Percentiles rank a stretch among this genome's conserved stretches.
These are phyloP conservation scores for Trachemys scripta DNA, from an alignment of 2,113 vertebrate species.

Conservation along the genomic window DNA sequence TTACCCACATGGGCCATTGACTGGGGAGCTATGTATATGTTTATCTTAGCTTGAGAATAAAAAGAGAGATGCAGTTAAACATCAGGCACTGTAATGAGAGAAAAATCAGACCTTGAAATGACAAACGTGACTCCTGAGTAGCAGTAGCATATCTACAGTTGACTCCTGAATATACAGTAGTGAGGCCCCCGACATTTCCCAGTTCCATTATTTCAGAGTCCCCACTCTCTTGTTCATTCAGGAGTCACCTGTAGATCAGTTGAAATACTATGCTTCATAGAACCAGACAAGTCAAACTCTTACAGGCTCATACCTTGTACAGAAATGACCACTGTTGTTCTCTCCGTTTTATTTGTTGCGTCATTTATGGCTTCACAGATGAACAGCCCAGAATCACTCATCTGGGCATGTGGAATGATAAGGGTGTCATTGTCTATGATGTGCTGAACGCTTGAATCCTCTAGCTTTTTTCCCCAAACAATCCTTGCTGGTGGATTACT, in stretches of 20 bases:
- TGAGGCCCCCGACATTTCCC: neutral
- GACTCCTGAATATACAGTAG: neutral
- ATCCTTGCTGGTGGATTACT: constrained; percentile 58
- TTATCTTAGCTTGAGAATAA: neutral
- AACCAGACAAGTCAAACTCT: neutral
- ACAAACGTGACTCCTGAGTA: neutral
- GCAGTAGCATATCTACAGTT: neutral
- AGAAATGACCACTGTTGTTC: constrained; percentile 32
- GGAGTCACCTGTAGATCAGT: neutral
- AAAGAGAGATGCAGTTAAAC: constrained; percentile 2
- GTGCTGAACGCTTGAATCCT: neutral
- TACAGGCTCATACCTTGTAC: constrained; percentile 61
- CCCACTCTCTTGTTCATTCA: neutral
- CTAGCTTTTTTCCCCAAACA: constrained; percentile 60
- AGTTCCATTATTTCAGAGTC: neutral
- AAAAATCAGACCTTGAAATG: neutral
- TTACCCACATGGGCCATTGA: neutral
- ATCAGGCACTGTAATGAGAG: neutral
- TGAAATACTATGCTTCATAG: neutral
- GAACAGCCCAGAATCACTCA: constrained; percentile 67
- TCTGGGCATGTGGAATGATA: constrained; percentile 25
- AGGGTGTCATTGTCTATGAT: constrained; percentile 8
- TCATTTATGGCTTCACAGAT: constrained; percentile 69
- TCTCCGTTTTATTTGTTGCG: constrained; percentile 54
- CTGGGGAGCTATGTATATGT: neutral